These are phyloP conservation scores for Antechinus stuartii DNA, from an alignment of 2,113 vertebrate genomes.

Conservation along the genomic window DNA sequence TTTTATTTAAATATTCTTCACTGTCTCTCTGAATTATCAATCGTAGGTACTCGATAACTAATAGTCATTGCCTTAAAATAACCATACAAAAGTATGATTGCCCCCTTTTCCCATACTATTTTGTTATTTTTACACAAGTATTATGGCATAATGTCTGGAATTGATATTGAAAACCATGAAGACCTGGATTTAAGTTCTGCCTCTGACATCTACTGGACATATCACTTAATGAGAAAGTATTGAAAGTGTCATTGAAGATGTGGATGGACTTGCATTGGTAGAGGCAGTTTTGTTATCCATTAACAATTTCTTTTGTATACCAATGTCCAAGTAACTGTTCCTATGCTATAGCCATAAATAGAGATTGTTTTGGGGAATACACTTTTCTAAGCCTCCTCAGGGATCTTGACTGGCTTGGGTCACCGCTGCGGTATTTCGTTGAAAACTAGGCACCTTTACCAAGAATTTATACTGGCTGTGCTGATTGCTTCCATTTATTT, in stretches of 20 bases:
- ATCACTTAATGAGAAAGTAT: background rate
- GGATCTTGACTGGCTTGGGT: background rate
- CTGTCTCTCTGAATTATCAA: background rate
- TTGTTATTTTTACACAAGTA: background rate
- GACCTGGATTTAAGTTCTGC: background rate
- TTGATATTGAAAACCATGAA: background rate
- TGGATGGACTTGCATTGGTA: background rate
- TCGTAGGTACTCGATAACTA: background rate
- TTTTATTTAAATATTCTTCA: background rate
- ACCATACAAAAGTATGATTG: background rate
- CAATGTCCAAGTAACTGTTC: background rate
- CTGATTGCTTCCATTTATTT: background rate
- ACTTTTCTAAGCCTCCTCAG: background rate
- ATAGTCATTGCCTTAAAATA: background rate
- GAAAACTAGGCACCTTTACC: background rate
- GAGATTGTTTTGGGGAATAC: background rate
- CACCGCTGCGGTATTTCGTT: background rate
- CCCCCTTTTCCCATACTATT: too few species aligned
- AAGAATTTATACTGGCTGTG: background rate
- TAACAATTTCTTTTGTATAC: background rate
- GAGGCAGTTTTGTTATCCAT: background rate
- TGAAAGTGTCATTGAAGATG: background rate
- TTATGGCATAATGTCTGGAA: background rate
- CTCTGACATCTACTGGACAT: background rate
- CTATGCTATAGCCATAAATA: background rate